A percentile compares a stretch with the other conserved stretches of the same genome.
Evolutionary conservation across 2,797 vertebrate genomes (phyloP).

Genomic region (Lepidocolaptes lacrymiger): DNA sequence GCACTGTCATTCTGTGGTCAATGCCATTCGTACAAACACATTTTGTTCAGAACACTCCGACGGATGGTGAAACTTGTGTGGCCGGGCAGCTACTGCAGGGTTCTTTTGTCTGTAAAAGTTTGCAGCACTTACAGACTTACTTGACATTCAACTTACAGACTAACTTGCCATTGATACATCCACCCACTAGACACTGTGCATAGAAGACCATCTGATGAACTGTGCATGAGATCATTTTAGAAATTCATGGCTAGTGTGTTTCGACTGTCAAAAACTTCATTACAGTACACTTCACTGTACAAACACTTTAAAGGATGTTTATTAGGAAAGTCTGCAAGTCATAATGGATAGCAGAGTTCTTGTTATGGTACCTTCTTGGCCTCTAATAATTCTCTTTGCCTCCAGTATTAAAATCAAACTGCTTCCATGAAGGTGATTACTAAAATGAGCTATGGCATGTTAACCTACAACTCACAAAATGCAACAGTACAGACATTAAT

Average conservation of each 20-base stretch:
- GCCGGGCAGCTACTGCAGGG: slow-evolving; percentile 17
- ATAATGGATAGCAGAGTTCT: slow-evolving; percentile 73
- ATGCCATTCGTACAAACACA: slow-evolving; percentile 8
- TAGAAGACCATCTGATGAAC: slow-evolving; percentile 38
- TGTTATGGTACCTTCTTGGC: slow-evolving; percentile 68
- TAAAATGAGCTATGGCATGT: slow-evolving; percentile 78
- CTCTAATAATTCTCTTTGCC: slow-evolving; percentile 75
- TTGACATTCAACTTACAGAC: slow-evolving; percentile 21
- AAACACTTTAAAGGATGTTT: slow-evolving; percentile 80
- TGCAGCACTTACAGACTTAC: slow-evolving; percentile 14
- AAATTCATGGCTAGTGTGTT: slow-evolving; percentile 52
- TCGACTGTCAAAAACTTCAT: slow-evolving; percentile 73
- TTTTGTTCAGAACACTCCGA: slow-evolving; percentile 27
- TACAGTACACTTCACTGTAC: slow-evolving; percentile 76
- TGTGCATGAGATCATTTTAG: slow-evolving; percentile 14
- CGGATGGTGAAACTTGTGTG: slow-evolving; percentile 22
- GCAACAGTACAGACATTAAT: slow-evolving; percentile 77
- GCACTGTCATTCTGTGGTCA: slow-evolving; percentile 60
- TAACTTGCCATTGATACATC: background rate
- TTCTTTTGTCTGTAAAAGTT: slow-evolving; percentile 33
- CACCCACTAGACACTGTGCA: slow-evolving; percentile 13
- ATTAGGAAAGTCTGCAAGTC: slow-evolving; percentile 75
- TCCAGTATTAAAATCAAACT: slow-evolving; percentile 75
- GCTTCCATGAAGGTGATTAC: slow-evolving; percentile 75
- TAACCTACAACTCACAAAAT: slow-evolving; percentile 82